Evolutionary conservation across 2,797 vertebrate genomes (phyloP).

Genomic region (Pseudochromis fuscus): DNA sequence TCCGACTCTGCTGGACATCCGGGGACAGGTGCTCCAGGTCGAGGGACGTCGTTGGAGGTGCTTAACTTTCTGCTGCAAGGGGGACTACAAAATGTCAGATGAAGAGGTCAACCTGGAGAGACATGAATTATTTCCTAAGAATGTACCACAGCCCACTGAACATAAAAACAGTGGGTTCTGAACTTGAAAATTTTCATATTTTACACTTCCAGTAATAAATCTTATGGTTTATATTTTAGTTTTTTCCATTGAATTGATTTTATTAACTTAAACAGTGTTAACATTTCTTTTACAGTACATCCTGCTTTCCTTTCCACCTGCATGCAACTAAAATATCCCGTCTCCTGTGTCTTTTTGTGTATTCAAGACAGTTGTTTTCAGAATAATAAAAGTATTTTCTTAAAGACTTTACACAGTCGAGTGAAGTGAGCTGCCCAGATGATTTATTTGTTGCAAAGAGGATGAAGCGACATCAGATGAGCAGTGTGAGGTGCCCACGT

Average conservation of each 20-base stretch:
- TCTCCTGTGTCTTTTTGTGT: background rate
- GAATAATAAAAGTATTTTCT: constrained; percentile 66
- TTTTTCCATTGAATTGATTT: constrained; percentile 34
- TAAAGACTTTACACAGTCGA: constrained; percentile 32
- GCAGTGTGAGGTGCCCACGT: background rate
- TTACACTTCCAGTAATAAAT: constrained; percentile 32
- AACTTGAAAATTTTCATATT: constrained; percentile 48
- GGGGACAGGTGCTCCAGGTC: constrained; percentile 6
- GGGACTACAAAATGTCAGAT: constrained; percentile 6
- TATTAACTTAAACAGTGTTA: constrained; percentile 75
- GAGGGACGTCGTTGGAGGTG: constrained; percentile 5
- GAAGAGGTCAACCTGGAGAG: constrained; percentile 20
- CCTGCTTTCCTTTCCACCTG: constrained; percentile 36
- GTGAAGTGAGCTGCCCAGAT: background rate
- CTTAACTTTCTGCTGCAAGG: constrained; percentile 27
- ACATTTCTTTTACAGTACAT: background rate
- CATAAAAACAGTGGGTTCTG: constrained; percentile 16
- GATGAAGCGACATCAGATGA: background rate
- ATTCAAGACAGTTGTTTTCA: constrained; percentile 28
- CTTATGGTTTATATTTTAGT: constrained; percentile 32
- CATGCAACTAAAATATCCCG: constrained; percentile 19
- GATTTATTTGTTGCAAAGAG: background rate
- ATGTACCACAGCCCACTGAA: constrained; percentile 38
- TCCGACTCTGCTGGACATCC: constrained; percentile 26
- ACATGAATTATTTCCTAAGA: constrained; percentile 15